Conservation (phyloP, 2,888 invertebrate species). For the Agrotis segetum region DNA sequence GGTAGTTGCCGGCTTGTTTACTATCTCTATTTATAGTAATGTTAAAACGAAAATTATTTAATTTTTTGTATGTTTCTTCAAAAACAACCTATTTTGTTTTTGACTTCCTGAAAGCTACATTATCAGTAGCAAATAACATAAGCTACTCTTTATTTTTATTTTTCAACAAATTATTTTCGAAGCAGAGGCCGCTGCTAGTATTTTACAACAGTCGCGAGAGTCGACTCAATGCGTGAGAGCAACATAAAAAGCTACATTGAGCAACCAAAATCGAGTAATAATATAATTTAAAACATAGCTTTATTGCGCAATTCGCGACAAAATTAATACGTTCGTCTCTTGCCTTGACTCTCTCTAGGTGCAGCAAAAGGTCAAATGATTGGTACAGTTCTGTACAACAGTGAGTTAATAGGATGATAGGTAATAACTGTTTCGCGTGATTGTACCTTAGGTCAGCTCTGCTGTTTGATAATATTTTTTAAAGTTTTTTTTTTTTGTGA, state of each 20-base stretch:
- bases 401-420: slow-evolving; percentile 49
- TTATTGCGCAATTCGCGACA: slow-evolving; percentile 63
- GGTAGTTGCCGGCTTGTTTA: no score
- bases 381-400: slow-evolving; percentile 56
- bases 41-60: no score
- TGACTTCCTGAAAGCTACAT: no score
- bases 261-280: slow-evolving; percentile 45
- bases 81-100: no score
- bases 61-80: no score
- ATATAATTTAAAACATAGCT: slow-evolving; percentile 61
- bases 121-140: no score
- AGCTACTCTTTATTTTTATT: no score
- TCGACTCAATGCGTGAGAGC: slow-evolving; percentile 14
- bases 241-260: slow-evolving; percentile 41
- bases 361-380: slow-evolving; percentile 54
- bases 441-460: slow-evolving; percentile 37
- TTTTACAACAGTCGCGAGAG: slow-evolving; percentile 17
- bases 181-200: background rate
- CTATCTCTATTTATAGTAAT: no score
- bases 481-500: slow-evolving; percentile 12
- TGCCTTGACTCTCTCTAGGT: slow-evolving; percentile 47
- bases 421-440: slow-evolving; percentile 61
- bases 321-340: slow-evolving; percentile 58
- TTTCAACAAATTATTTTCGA: no score
- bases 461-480: slow-evolving; percentile 51